A percentile compares a stretch with the other conserved stretches of the same genome.
phyloP scores from a whole-genome alignment of 1,140 invertebrate species.

The Pomacea maculata region DNA sequence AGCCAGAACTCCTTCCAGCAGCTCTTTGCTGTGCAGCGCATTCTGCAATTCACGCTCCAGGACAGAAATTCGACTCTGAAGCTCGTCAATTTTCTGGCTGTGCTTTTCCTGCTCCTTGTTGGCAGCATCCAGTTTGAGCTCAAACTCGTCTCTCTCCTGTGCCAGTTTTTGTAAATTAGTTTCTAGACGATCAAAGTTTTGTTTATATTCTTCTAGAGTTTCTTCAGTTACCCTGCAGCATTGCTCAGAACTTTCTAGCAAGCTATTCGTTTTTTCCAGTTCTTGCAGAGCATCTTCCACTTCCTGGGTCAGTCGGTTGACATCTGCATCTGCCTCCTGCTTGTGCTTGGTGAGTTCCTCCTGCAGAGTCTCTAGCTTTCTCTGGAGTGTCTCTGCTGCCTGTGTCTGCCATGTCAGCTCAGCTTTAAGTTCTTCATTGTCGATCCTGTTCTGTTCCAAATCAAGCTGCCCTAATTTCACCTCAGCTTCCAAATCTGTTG shows the following conservation, averaged over 20 bases:
- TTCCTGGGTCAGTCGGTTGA: constrained; percentile 18
- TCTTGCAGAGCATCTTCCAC: constrained; percentile 25
- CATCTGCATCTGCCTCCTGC: constrained; percentile 24
- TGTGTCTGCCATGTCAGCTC: constrained; percentile 22
- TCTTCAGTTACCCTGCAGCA: constrained; percentile 15
- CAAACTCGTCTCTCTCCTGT: constrained; percentile 23
- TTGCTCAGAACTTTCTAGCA: constrained; percentile 10
- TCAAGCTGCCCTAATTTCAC: not conserved
- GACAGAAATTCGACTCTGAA: constrained; percentile 8
- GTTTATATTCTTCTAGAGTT: constrained; percentile 23
- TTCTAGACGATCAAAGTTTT: constrained; percentile 20
- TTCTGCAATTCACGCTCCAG: constrained; percentile 25
- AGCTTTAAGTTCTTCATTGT: constrained; percentile 3
- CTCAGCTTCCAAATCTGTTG: not conserved
- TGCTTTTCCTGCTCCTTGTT: constrained; percentile 20
- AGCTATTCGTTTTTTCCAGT: constrained; percentile 17
- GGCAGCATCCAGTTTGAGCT: constrained; percentile 17
- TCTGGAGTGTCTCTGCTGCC: constrained; percentile 5
- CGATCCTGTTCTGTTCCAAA: not conserved
- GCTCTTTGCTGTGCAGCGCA: constrained; percentile 9
- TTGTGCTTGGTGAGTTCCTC: constrained; percentile 23
- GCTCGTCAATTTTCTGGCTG: constrained; percentile 9
- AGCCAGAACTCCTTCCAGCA: constrained; percentile 13
- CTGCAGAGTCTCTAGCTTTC: constrained; percentile 19
- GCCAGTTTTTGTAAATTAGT: constrained; percentile 22